Evolutionary conservation across 2,797 vertebrate species (phyloP).

Genomic region (Pseudomugil tenellus): DNA sequence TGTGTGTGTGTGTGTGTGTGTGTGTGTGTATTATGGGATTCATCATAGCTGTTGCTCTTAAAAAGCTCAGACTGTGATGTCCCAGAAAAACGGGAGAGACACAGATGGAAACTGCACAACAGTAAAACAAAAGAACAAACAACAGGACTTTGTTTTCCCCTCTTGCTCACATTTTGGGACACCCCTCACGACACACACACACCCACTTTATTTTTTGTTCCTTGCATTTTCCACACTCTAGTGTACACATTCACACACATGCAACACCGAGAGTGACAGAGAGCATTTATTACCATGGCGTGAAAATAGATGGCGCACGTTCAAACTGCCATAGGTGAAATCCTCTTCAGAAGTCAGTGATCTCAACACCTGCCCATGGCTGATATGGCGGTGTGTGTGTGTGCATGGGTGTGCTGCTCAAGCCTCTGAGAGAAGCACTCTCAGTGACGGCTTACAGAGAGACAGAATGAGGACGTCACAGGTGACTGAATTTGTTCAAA

Average conservation of each 20-base stretch:
- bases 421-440: slow-evolving; percentile 65
- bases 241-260: slow-evolving; percentile 18
- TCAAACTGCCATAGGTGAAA: slow-evolving; percentile 69
- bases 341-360: slow-evolving; percentile 78
- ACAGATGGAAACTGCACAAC: slow-evolving; percentile 29
- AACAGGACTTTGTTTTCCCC: slow-evolving; percentile 20
- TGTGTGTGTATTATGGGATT: slow-evolving; percentile 57
- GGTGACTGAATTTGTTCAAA: slow-evolving; percentile 76
- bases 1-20: slow-evolving; percentile 30
- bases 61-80: slow-evolving; percentile 43
- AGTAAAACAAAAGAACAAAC: slow-evolving; percentile 35
- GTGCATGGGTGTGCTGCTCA: slow-evolving; percentile 32
- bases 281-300: slow-evolving; percentile 57
- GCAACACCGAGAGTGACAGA: slow-evolving; percentile 29
- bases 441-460: slow-evolving; percentile 73
- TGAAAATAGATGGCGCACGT: slow-evolving; percentile 64
- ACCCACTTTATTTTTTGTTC: slow-evolving; percentile 15
- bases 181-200: slow-evolving; percentile 10
- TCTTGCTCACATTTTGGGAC: slow-evolving; percentile 13
- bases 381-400: slow-evolving; percentile 63
- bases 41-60: slow-evolving; percentile 45
- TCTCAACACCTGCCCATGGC: slow-evolving; percentile 77
- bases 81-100: slow-evolving; percentile 54
- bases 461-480: slow-evolving; percentile 84
- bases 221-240: slow-evolving; percentile 2